Evolutionary conservation across 1,140 invertebrate species (phyloP).

Genomic region (Schlechtendalia chinensis): DNA sequence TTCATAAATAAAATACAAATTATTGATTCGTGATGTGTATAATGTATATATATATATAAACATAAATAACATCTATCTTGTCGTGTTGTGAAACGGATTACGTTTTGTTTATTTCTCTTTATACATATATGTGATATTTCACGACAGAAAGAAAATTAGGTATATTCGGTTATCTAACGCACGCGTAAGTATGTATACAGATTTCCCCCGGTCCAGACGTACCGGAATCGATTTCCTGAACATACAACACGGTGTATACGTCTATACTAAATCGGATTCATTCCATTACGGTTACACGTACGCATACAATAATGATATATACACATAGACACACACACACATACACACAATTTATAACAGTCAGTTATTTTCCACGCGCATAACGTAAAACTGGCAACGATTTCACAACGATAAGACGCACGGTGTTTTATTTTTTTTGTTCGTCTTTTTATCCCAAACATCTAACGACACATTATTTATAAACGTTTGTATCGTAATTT

Average conservation of each 20-base stretch:
- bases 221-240: slow-evolving; percentile 31
- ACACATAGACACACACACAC: too few species aligned
- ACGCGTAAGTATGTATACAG: not conserved
- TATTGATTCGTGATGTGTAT: slow-evolving; percentile 48
- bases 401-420: slow-evolving; percentile 19
- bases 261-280: not conserved
- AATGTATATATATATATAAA: not conserved
- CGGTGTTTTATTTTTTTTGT: too few species aligned
- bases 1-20: slow-evolving; percentile 20
- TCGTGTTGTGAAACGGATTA: slow-evolving; percentile 32
- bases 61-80: too few species aligned
- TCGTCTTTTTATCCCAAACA: too few species aligned
- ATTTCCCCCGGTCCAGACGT: not conserved
- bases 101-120: slow-evolving; percentile 23
- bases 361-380: not conserved
- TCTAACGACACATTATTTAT: too few species aligned
- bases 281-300: not conserved
- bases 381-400: not conserved
- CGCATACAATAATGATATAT: not conserved
- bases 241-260: not conserved
- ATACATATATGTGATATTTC: not conserved
- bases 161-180: slow-evolving; percentile 7
- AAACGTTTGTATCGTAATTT: too few species aligned
- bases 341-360: too few species aligned
- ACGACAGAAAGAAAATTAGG: slow-evolving; percentile 2